phyloP scores from a whole-genome alignment of 2,797 vertebrate species.

The Sebastes matsubarae region DNA sequence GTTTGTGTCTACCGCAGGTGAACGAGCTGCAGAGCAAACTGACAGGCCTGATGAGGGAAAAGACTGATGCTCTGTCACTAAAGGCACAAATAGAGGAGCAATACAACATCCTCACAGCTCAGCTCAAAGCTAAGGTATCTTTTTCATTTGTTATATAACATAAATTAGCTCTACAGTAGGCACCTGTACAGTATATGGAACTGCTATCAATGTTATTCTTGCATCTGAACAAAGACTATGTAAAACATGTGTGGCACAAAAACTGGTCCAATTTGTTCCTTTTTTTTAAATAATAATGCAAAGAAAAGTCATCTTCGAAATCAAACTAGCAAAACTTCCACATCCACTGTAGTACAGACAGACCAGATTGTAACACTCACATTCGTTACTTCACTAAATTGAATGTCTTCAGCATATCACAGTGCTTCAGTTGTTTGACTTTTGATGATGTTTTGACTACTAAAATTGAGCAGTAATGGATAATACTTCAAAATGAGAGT shows the following conservation, averaged over 20 bases:
- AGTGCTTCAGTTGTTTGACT: background rate
- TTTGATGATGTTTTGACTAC: background rate
- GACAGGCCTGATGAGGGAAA: conserved; percentile 46
- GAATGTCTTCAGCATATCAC: background rate
- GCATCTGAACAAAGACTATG: too few relatives aligned
- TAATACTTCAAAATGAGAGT: background rate
- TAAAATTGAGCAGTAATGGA: background rate
- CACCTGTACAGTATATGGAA: background rate
- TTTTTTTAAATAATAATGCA: accelerated
- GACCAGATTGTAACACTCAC: background rate
- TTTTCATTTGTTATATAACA: background rate
- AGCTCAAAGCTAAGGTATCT: conserved; percentile 81
- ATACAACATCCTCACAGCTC: conserved; percentile 67
- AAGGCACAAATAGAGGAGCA: conserved; percentile 80
- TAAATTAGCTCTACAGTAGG: too few relatives aligned
- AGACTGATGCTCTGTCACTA: conserved; percentile 53
- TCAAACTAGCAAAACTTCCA: background rate
- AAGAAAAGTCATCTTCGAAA: background rate
- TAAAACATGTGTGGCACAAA: background rate
- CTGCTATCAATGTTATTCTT: background rate
- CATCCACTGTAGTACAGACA: background rate
- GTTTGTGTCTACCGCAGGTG: conserved; percentile 59
- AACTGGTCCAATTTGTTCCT: background rate
- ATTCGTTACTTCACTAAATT: background rate
- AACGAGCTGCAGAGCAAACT: conserved; percentile 40